Evolutionary conservation across 2,888 invertebrate species (phyloP).

Genomic region (Opisthograptis luteolata): DNA sequence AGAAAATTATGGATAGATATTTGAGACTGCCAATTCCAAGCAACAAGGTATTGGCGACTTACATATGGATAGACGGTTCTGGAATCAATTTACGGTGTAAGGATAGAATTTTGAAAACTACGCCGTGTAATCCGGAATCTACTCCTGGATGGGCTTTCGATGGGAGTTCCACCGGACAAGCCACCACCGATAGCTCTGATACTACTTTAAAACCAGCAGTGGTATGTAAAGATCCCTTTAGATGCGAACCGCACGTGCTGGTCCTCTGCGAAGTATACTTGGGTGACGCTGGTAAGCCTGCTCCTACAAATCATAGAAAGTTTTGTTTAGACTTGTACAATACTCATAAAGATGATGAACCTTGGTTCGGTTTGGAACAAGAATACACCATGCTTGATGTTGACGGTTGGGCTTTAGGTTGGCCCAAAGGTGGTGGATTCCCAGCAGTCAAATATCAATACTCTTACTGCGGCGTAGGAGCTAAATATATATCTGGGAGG

Average conservation of each 20-base stretch:
- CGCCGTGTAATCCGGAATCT: conserved; percentile 81
- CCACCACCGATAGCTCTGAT: conserved; percentile 93
- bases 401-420: conserved; percentile 95
- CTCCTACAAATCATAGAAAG: conserved; percentile 88
- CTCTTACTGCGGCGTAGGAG: conserved; percentile 97
- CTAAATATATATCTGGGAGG: conserved; percentile 95
- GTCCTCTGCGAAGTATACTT: conserved; percentile 93
- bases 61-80: conserved; percentile 92
- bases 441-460: conserved; percentile 94
- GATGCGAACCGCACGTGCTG: conserved; percentile 93
- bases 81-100: conserved; percentile 89
- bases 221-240: conserved; percentile 95
- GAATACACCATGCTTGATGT: conserved; percentile 95
- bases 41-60: conserved; percentile 86
- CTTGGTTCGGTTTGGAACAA: conserved; percentile 97
- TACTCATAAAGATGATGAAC: conserved; percentile 86
- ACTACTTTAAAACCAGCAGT: conserved; percentile 94
- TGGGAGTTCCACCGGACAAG: conserved; percentile 95
- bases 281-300: conserved; percentile 89
- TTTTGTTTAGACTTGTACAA: conserved; percentile 89
- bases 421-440: conserved; percentile 97
- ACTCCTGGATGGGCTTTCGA: conserved; percentile 95
- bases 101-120: conserved; percentile 86
- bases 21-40: conserved; percentile 84
- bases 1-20: conserved; percentile 80